Evolutionary conservation across 2,888 invertebrate species (phyloP).

Genomic region (Tupiocoris notatus): DNA sequence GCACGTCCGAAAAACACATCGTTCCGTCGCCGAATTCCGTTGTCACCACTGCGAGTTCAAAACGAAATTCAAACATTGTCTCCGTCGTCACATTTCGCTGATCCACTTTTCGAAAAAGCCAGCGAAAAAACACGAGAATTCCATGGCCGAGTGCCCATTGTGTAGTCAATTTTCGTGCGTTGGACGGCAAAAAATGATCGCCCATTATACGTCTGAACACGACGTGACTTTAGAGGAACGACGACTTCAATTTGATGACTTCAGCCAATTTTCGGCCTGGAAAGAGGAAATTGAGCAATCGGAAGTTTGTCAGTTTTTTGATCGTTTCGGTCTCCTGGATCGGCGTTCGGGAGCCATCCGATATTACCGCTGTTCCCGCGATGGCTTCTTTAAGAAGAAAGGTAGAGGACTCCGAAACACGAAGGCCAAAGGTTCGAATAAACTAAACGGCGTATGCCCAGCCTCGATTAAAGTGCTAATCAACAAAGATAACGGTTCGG

Average conservation of each 20-base stretch:
- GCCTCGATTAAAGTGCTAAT: conserved; percentile 4
- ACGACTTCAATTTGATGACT: neutral
- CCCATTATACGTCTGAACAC: neutral
- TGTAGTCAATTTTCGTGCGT: neutral
- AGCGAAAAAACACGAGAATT: neutral
- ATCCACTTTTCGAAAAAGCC: neutral
- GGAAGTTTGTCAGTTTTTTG: neutral
- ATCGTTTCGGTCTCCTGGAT: neutral
- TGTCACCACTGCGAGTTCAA: neutral
- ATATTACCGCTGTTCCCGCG: conserved; percentile 4
- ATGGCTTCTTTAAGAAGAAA: conserved; percentile 5
- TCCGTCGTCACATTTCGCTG: neutral
- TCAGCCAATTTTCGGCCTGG: neutral
- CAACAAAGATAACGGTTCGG: neutral
- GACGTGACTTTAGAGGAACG: neutral
- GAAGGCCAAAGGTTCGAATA: conserved; percentile 7
- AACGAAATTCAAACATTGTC: neutral
- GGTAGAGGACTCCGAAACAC: conserved; percentile 2
- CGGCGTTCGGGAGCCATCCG: neutral
- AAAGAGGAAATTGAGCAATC: neutral
- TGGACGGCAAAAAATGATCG: neutral
- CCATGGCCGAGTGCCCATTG: neutral
- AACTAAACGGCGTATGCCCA: conserved; percentile 15
- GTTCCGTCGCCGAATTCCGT: neutral
- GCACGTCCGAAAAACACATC: neutral